Evolutionary conservation across 2,888 invertebrate genomes (phyloP), one percentile per base, ranked within the genome.

Genomic region (Pristionchus maxplancki): DNA sequence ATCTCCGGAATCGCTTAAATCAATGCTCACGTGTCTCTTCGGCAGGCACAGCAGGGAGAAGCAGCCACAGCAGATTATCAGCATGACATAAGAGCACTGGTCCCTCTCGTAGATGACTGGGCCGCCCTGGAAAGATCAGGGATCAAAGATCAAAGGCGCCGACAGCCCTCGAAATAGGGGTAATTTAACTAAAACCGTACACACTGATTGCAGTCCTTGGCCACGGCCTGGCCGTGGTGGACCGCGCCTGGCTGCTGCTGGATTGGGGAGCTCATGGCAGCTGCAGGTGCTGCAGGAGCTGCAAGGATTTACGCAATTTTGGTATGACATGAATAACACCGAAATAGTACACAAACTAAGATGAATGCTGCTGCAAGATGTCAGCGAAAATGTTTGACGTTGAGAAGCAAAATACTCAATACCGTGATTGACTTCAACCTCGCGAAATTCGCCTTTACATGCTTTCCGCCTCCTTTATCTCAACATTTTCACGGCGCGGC

Each of bases 41-140:
- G 74, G 74, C 24, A 74, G 37, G n/a, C 74, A 74, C 2, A 74
- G n/a, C 0, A 74, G 40, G 20, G 40, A 20, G 28, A 34, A 74
- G 40, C 37, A 44, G 6, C 74, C 74, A 31, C 74, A 74, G n/a
- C 74, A 74, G n/a, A 37, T 5, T 9, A 74, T 17, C 9, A 44
- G n/a, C 74, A 17, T 28, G 40, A 74, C 37, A 8, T 34, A 17
- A 24, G 74, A 20, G 44, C 74, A 74, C 74, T 20, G 17, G n/a
- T 74, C n/a, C 40, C 74, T 40, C 40, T 74, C 74, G 74, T 40
- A 74, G 74, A 44, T 74, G 44, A 74, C 40, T 1, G 74, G 74
- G 24, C 40, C 37, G 6, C 74, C 74, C 74, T 74, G 74, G 34
- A n/a, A 50, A 62, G 62, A 62, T 58, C 8, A 58, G 62, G n/a